A percentile compares a stretch with the other conserved stretches of the same genome.
Conservation (phyloP, 2,888 invertebrate genomes). For the Tethea ocularis region DNA sequence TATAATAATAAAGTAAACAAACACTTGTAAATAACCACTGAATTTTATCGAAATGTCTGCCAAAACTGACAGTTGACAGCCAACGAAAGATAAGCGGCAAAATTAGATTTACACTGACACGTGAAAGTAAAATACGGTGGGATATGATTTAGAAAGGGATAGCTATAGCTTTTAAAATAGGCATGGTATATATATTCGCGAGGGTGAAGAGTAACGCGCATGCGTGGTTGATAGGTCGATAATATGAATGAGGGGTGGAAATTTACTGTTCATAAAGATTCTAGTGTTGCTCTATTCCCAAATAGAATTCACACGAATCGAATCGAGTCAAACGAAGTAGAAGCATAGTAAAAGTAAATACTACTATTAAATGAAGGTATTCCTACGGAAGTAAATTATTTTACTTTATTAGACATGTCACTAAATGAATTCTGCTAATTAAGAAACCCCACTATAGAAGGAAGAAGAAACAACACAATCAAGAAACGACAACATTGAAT, state of each 20-base stretch:
- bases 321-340: no score
- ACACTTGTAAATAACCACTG: constrained; percentile 30
- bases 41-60: background rate
- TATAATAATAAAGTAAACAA: constrained; percentile 20
- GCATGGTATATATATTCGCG: constrained; percentile 11
- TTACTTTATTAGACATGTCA: no score
- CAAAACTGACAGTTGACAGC: constrained; percentile 6
- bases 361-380: no score
- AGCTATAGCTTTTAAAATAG: constrained; percentile 14
- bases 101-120: background rate
- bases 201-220: constrained; percentile 18
- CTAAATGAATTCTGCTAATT: no score
- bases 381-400: no score
- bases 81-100: background rate
- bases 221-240: constrained; percentile 29
- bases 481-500: no score
- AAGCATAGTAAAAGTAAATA: no score
- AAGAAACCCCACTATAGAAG: no score
- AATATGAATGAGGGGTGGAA: background rate
- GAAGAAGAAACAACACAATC: no score
- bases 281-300: background rate
- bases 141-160: constrained; percentile 17
- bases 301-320: no score
- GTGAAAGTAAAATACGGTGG: no score
- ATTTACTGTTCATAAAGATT: background rate